Conservation (phyloP, 2,888 invertebrate genomes). For the Eurytoma adleriae region DNA sequence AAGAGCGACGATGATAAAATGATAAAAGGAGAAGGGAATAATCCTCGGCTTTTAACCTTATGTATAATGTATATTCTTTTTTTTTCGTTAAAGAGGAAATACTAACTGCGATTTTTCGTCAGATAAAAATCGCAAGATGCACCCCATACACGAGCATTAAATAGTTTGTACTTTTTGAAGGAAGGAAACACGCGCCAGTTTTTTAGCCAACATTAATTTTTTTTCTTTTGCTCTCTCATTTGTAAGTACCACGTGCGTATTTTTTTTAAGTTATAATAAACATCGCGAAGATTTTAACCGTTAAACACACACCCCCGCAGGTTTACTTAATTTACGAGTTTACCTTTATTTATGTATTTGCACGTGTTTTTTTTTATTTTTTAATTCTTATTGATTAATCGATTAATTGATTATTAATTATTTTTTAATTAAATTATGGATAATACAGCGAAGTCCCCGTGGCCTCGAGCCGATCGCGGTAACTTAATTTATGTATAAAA, state of each 20-base stretch:
- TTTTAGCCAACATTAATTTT: constrained; percentile 47
- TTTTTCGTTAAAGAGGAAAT: no score
- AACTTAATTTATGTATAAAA: constrained; percentile 51
- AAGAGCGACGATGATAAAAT: not conserved
- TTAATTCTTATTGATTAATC: constrained; percentile 40
- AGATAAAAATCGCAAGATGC: not conserved
- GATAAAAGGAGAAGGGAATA: not conserved
- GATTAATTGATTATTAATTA: constrained; percentile 34
- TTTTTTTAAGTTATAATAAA: constrained; percentile 44
- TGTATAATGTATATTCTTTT: no score
- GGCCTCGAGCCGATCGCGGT: constrained; percentile 7
- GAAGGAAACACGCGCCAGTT: constrained; percentile 51
- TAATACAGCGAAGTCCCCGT: constrained; percentile 26
- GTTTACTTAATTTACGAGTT: constrained; percentile 56
- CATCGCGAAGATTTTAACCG: constrained; percentile 32
- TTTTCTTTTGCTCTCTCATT: constrained; percentile 31
- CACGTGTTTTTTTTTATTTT: constrained; percentile 51
- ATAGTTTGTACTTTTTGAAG: constrained; percentile 28
- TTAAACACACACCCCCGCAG: constrained; percentile 37
- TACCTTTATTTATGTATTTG: constrained; percentile 53
- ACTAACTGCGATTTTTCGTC: no score
- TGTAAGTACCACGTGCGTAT: constrained; percentile 2
- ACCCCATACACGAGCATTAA: not conserved
- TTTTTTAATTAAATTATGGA: constrained; percentile 37
- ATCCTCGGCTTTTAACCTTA: not conserved